A percentile compares a stretch with the other conserved stretches of the same genome.
Evolutionary conservation across 2,797 vertebrate genomes (phyloP).

Genomic region (Silurus lanzhouensis): DNA sequence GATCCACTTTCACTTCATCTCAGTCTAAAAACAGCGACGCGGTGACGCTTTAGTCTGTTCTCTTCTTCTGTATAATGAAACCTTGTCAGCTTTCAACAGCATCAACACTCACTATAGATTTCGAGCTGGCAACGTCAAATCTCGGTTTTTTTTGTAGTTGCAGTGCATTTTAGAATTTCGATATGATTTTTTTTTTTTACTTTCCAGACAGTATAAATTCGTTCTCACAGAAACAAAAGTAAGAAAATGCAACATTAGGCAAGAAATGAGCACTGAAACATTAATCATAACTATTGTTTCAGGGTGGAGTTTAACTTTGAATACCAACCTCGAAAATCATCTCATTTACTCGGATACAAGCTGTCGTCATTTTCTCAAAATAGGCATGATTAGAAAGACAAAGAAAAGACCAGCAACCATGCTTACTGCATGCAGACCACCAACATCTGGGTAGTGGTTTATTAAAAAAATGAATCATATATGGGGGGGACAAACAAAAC

Average conservation of each 20-base stretch:
- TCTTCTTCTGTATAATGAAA: not conserved
- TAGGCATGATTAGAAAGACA: not conserved
- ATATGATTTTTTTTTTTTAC: too few species aligned
- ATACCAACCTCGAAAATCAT: not conserved
- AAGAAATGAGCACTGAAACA: not conserved
- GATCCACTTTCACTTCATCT: not conserved
- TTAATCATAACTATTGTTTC: not conserved
- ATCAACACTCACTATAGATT: too few species aligned
- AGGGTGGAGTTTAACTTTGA: not conserved
- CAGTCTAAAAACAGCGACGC: not conserved
- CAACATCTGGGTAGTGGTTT: conserved; percentile 60
- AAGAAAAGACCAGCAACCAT: conserved; percentile 3
- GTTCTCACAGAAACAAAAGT: not conserved
- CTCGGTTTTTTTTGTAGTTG: too few species aligned
- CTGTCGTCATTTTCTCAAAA: not conserved
- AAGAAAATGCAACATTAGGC: not conserved
- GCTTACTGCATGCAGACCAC: not conserved
- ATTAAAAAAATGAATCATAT: too few species aligned
- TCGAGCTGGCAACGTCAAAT: not conserved
- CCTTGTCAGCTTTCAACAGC: not conserved
- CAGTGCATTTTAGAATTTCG: not conserved
- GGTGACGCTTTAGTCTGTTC: not conserved
- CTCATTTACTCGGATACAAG: not conserved
- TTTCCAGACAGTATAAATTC: not conserved
- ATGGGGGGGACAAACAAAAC: not conserved